Base-by-base conservation (phyloP, 2,797 vertebrate genomes). In the Tinamus major region DNA sequence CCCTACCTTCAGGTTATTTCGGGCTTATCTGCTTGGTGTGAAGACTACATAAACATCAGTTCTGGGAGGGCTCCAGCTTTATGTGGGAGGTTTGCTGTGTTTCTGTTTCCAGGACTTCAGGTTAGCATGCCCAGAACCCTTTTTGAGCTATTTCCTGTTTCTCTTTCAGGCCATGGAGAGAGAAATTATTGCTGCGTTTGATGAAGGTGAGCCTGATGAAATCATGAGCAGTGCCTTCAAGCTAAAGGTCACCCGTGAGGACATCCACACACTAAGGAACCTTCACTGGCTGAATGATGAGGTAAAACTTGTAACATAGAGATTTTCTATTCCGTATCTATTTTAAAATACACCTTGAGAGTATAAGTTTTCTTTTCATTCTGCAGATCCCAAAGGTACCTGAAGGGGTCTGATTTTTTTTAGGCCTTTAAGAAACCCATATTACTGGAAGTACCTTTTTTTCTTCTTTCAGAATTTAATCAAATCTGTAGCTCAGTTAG, bases 271-370 rank as follows among this genome's bases (percentile, higher is more conserved):
- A 0, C 97, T 99, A 53, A 97, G 93, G 95, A 98, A 98, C 62
- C 97, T 96, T 9, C 92, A 96, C 88, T 99, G 99, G 99, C 98
- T 99, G 62, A 99, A 99, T 1, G 99, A 99, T 84, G 98, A 98
- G 98, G 99, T 99, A 95, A 94, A 91, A 70, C 26, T 29, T 18
- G 59, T 65, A 69, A 70, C 69, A n/a, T n/a, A 16, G 41, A 9
- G 13, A 39, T 56, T 13, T 7, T 18, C 51, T 42, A 13, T 19
- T 31, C 55, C 44, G 49, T 20, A 3, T 41, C 29, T 1, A 19
- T 42, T 51, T 49, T 9, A 51, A 79, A 79, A 48, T 24, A 15
- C 8, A 44, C 37, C 46, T 44, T 53, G 7, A 1, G 26, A 17
- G 16, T 44, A 3, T 19, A 9, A 76, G 70, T 12, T 48, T 29